These are phyloP conservation scores for Myripristis jacobus DNA, from an alignment of 2,797 vertebrate species.

Conservation along the genomic window DNA sequence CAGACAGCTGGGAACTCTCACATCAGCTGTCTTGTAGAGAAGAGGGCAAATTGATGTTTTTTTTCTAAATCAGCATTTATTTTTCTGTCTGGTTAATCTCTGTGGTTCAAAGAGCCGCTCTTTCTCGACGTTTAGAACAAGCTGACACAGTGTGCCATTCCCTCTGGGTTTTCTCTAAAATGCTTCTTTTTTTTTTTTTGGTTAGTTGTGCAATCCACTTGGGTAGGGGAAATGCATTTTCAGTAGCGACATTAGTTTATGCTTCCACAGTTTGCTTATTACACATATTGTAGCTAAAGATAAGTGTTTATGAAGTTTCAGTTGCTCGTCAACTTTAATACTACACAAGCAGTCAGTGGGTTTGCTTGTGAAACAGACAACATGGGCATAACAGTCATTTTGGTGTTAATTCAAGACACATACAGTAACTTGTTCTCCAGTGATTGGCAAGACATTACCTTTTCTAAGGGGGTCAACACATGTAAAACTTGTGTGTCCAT, in stretches of 20 bases:
- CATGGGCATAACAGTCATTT: background rate
- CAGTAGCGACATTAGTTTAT: background rate
- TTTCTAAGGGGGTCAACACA: constrained; percentile 7
- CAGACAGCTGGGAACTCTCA: constrained; percentile 83
- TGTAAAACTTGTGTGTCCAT: background rate
- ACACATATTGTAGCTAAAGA: too few relatives aligned
- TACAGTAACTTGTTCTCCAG: background rate
- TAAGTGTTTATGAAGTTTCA: background rate
- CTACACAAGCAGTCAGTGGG: background rate
- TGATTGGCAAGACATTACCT: background rate
- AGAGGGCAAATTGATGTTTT: constrained; percentile 63
- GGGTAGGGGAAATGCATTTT: constrained; percentile 18
- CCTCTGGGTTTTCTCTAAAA: constrained; percentile 13
- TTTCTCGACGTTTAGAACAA: constrained; percentile 25
- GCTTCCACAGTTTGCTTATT: background rate
- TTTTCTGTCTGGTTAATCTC: constrained; percentile 61
- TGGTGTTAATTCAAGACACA: background rate
- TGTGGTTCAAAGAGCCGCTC: constrained; percentile 41
- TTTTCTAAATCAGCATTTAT: constrained; percentile 62
- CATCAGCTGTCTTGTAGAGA: constrained; percentile 65
- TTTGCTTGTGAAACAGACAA: background rate
- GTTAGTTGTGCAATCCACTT: constrained; percentile 35
- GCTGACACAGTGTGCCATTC: constrained; percentile 6
- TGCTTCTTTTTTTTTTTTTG: constrained; percentile 5
- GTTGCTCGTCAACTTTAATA: background rate